Conservation (phyloP, 2,797 vertebrate genomes). For the Molossus molossus region DNA sequence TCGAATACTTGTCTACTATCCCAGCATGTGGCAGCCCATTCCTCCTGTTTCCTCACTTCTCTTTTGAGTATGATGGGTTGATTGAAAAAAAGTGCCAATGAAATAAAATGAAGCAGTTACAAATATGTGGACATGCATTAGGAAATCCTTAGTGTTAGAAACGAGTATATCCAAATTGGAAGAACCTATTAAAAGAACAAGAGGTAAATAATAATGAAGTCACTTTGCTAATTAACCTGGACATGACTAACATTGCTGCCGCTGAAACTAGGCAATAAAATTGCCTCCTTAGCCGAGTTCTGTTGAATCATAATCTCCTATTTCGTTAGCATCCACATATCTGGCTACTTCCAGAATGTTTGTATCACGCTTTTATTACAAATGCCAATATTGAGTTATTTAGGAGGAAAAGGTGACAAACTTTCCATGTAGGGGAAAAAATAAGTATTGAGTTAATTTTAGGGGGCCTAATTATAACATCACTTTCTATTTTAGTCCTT, state of each 20-base stretch:
- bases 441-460: conserved; percentile 84
- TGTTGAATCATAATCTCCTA: conserved; percentile 60
- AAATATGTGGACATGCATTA: conserved; percentile 12
- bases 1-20: neutral
- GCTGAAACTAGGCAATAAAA: conserved; percentile 81
- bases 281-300: conserved; percentile 79
- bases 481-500: conserved; percentile 84
- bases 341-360: conserved; percentile 69
- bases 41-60: neutral
- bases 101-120: conserved; percentile 53
- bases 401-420: conserved; percentile 78
- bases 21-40: neutral
- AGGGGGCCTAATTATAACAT: conserved; percentile 86
- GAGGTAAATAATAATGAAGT: conserved; percentile 83
- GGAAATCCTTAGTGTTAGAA: conserved; percentile 77
- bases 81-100: neutral
- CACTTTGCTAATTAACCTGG: conserved; percentile 83
- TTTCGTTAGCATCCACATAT: conserved; percentile 67
- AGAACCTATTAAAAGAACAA: conserved; percentile 76
- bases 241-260: conserved; percentile 73
- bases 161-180: conserved; percentile 73
- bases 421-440: conserved; percentile 71
- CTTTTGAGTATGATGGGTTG: neutral
- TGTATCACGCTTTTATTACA: conserved; percentile 79
- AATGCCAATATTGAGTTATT: conserved; percentile 80